Conservation (phyloP, 2,797 vertebrate genomes). For the Pseudopleuronectes americanus region DNA sequence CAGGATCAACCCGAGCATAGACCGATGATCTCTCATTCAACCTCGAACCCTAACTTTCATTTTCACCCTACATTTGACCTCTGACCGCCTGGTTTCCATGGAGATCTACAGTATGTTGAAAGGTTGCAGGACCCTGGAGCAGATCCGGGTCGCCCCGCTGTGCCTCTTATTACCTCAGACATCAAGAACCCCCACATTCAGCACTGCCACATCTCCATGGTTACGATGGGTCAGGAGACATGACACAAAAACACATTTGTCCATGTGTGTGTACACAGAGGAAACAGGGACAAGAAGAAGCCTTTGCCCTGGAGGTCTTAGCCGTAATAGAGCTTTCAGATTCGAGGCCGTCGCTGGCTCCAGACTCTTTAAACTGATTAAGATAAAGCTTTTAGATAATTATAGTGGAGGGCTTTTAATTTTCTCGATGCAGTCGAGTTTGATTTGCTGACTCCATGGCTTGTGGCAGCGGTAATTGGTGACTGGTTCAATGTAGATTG, state of each 20-base stretch:
- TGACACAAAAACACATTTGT: conserved; percentile 55
- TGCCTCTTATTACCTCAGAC: conserved; percentile 61
- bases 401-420: conserved; percentile 56
- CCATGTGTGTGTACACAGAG: conserved; percentile 46
- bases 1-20: not conserved
- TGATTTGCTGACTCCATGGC: conserved; percentile 46
- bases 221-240: conserved; percentile 63
- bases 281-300: conserved; percentile 42
- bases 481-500: conserved; percentile 42
- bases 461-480: conserved; percentile 28
- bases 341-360: conserved; percentile 4
- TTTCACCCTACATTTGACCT: conserved; percentile 18
- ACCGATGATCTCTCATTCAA: conserved; percentile 5
- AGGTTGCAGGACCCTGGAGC: conserved; percentile 36
- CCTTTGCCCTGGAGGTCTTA: conserved; percentile 9
- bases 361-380: conserved; percentile 33
- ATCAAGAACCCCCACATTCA: conserved; percentile 58
- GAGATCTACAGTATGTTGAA: conserved; percentile 44
- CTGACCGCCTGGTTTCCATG: conserved; percentile 41
- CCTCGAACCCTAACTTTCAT: conserved; percentile 10
- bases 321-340: conserved; percentile 17
- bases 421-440: conserved; percentile 31
- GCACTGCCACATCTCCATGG: conserved; percentile 63
- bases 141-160: conserved; percentile 47
- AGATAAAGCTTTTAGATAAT: conserved; percentile 59